phyloP scores from a whole-genome alignment of 2,113 vertebrate genomes.

The Columbina picui region DNA sequence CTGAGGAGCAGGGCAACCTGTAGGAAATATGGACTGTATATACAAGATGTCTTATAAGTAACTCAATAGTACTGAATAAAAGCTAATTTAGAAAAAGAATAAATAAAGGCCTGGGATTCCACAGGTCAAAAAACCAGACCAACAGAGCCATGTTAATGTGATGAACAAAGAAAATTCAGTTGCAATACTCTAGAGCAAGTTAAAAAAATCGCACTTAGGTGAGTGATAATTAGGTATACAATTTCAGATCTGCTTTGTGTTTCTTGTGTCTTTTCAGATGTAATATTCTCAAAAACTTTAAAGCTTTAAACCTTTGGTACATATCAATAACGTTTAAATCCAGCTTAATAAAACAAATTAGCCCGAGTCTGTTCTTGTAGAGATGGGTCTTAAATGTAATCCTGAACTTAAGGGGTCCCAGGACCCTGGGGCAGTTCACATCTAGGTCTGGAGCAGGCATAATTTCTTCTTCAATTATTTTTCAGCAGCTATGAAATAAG shows the following conservation, averaged over 20 bases:
- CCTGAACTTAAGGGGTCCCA: neutral
- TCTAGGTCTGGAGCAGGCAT: neutral
- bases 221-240: neutral
- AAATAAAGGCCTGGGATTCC: neutral
- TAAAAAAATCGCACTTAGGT: neutral
- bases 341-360: neutral
- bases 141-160: neutral
- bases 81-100: neutral
- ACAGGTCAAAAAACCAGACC: neutral
- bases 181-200: neutral
- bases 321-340: neutral
- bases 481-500: neutral
- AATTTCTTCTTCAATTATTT: neutral
- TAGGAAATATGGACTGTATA: neutral
- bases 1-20: neutral
- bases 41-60: neutral
- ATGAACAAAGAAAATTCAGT: neutral
- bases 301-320: neutral
- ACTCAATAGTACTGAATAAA: neutral
- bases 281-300: neutral
- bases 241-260: neutral
- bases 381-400: neutral
- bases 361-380: neutral
- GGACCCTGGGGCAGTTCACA: neutral
- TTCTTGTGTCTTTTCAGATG: neutral